A percentile compares a stretch with the other conserved stretches of the same genome.
phyloP scores from a whole-genome alignment of 2,888 invertebrate species.

The Metellina segmentata region DNA sequence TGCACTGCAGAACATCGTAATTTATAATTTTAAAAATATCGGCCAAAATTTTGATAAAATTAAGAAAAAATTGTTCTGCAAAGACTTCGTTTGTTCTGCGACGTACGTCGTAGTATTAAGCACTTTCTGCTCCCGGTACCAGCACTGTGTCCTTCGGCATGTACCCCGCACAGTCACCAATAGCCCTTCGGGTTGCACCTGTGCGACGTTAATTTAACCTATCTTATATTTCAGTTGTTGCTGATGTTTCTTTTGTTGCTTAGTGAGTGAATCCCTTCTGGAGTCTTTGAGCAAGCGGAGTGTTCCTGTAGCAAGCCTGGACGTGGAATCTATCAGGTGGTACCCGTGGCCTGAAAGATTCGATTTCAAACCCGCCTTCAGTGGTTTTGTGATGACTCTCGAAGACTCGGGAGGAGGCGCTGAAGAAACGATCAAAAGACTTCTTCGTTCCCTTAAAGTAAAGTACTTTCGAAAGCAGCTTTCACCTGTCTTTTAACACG shows the following conservation, averaged over 20 bases:
- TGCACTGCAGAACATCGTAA: no score
- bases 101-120: no score
- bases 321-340: neutral
- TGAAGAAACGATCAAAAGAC: neutral
- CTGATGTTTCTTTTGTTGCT: neutral
- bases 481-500: no score
- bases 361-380: neutral
- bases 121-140: no score
- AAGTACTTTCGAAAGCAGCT: no score
- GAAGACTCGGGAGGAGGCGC: neutral
- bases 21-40: no score
- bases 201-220: no score
- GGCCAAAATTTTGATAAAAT: no score
- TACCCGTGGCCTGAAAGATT: slow-evolving; percentile 52
- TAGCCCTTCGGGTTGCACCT: no score
- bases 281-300: slow-evolving; percentile 9
- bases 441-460: slow-evolving; percentile 29
- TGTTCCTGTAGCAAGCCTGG: neutral
- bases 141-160: neutral
- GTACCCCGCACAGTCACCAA: no score
- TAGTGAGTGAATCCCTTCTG: slow-evolving; percentile 6
- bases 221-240: neutral
- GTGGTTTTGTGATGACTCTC: slow-evolving; percentile 15
- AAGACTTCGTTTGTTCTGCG: no score
- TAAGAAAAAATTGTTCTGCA: no score